Conservation (phyloP, 2,888 invertebrate species). For the Physocephala rufipes region DNA sequence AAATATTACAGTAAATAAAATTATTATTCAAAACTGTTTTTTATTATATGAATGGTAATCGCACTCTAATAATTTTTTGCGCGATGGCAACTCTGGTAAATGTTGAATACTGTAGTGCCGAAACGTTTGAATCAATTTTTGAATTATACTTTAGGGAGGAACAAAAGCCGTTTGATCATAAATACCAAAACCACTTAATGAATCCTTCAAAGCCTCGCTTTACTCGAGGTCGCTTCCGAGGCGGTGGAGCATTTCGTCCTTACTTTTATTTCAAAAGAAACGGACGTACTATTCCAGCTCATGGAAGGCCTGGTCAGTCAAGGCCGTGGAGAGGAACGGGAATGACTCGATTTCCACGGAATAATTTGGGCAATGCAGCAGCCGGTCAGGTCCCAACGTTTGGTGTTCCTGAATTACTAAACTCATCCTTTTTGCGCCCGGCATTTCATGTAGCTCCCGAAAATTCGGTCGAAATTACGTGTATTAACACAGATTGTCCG, state of each 20-base stretch:
- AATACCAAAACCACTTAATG: conserved; percentile 43
- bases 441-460: conserved; percentile 54
- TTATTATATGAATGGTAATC: background rate
- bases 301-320: conserved; percentile 30
- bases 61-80: background rate
- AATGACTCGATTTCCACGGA: background rate
- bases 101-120: background rate
- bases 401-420: conserved; percentile 14
- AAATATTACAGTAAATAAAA: no score
- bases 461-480: conserved; percentile 49
- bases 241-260: conserved; percentile 53
- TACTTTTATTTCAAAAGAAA: conserved; percentile 60
- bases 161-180: background rate
- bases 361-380: background rate
- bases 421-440: conserved; percentile 52
- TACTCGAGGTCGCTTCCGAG: conserved; percentile 53
- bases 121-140: background rate
- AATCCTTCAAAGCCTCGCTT: conserved; percentile 52
- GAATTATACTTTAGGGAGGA: background rate
- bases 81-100: background rate
- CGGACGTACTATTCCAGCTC: conserved; percentile 56
- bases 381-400: background rate
- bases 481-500: conserved; percentile 51
- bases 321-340: background rate
- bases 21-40: no score